phyloP scores from a whole-genome alignment of 2,113 vertebrate species.

The Passer domesticus region DNA sequence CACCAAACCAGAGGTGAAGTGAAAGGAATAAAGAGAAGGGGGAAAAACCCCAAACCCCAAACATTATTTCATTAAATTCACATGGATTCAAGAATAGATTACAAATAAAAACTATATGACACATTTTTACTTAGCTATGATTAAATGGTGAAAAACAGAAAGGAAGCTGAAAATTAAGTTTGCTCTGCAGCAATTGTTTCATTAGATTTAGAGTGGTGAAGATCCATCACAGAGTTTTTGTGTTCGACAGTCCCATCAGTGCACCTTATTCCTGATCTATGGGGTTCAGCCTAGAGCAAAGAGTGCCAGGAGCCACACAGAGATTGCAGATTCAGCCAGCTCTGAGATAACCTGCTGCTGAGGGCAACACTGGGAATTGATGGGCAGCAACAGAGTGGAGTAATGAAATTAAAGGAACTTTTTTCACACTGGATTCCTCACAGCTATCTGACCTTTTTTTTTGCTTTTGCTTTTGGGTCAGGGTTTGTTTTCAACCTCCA shows the following conservation, averaged over 20 bases:
- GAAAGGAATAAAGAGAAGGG: not conserved
- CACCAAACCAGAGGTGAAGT: not conserved
- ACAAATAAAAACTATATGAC: not conserved
- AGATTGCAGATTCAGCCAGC: not conserved
- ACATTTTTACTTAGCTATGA: not conserved
- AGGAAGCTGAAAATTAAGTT: not conserved
- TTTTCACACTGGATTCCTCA: not conserved
- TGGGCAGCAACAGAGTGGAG: not conserved
- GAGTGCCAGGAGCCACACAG: not conserved
- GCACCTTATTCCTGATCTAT: not conserved
- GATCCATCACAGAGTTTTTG: not conserved
- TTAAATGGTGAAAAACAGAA: not conserved
- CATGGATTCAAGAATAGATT: not conserved
- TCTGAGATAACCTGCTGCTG: not conserved
- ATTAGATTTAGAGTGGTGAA: not conserved
- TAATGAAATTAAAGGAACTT: not conserved
- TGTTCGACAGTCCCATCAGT: not conserved
- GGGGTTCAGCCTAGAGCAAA: not conserved
- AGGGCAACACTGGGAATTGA: not conserved
- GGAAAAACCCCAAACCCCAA: rapidly evolving
- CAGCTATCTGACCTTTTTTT: not conserved
- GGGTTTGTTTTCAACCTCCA: not conserved
- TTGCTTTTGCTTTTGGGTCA: not conserved
- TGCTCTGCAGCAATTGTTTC: not conserved
- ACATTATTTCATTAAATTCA: not conserved